phyloP scores from a whole-genome alignment of 2,797 vertebrate species.

The Pagetopsis macropterus region DNA sequence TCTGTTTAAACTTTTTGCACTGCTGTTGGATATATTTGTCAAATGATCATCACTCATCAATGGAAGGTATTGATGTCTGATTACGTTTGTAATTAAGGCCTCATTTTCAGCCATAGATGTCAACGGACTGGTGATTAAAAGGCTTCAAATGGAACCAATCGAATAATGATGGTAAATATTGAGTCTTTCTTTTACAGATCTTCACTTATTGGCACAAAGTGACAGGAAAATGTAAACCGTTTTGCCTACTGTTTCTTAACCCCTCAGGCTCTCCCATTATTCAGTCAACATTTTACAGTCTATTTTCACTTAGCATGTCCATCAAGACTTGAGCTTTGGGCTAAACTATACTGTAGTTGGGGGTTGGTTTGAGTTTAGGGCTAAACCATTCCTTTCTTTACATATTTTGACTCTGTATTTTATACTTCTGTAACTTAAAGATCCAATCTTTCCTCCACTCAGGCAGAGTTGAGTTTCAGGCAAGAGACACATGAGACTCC shows the following conservation, averaged over 20 bases:
- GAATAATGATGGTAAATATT: conserved; percentile 31
- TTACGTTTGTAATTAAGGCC: conserved; percentile 58
- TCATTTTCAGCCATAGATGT: conserved; percentile 29
- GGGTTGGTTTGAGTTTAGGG: conserved; percentile 45
- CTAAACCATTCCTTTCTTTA: conserved; percentile 22
- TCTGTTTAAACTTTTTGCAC: conserved; percentile 22
- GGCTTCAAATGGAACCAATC: conserved; percentile 42
- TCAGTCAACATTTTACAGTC: conserved; percentile 16
- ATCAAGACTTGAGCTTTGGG: conserved; percentile 10
- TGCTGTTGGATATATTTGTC: conserved; percentile 32
- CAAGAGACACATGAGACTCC: conserved; percentile 59
- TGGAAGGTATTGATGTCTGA: conserved; percentile 50
- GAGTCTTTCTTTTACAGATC: conserved; percentile 6
- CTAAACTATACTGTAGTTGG: conserved; percentile 15
- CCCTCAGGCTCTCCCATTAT: background rate
- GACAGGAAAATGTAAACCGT: conserved; percentile 11
- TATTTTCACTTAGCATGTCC: conserved; percentile 26
- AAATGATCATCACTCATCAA: conserved; percentile 46
- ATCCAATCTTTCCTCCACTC: conserved; percentile 37
- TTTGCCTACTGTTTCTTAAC: conserved; percentile 18
- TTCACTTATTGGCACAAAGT: background rate
- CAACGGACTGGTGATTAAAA: conserved; percentile 48
- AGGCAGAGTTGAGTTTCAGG: conserved; percentile 51
- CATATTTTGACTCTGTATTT: conserved; percentile 23
- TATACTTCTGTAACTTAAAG: conserved; percentile 24